Evolutionary conservation across 2,113 vertebrate species (phyloP).

Genomic region (Lamprotornis superbus): DNA sequence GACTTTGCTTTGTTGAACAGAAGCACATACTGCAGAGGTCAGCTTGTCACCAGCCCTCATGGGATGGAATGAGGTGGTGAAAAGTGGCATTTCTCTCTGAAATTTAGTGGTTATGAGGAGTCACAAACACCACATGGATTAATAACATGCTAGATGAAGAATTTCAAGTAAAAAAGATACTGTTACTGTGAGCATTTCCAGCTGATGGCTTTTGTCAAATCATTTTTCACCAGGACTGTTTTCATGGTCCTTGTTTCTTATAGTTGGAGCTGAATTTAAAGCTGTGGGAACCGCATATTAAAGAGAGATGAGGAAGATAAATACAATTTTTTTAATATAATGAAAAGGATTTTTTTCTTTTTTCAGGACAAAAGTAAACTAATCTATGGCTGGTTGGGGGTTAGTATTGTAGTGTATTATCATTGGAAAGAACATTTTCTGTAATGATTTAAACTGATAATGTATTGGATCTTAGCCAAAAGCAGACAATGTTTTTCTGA

Average conservation of each 20-base stretch:
- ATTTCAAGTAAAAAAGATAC: background rate
- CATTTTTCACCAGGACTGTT: background rate
- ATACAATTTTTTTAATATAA: background rate
- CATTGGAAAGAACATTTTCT: background rate
- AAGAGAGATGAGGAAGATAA: background rate
- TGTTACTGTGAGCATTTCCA: background rate
- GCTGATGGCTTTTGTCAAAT: background rate
- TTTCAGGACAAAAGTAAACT: background rate
- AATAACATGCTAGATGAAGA: background rate
- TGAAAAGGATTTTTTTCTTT: background rate
- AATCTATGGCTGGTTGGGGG: background rate
- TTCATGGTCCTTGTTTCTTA: background rate
- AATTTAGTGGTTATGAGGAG: background rate
- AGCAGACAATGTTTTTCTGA: constrained; percentile 9
- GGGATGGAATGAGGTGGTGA: background rate
- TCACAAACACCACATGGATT: background rate
- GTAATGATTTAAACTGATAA: background rate
- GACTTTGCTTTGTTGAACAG: background rate
- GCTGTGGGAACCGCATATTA: background rate
- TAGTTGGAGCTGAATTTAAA: background rate
- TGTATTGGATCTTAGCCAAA: background rate
- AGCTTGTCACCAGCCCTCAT: background rate
- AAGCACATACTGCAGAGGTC: background rate
- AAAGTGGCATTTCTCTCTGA: background rate
- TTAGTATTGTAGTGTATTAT: background rate